Evolutionary conservation across 2,113 vertebrate genomes (phyloP).

Genomic region (Toxostoma redivivum): DNA sequence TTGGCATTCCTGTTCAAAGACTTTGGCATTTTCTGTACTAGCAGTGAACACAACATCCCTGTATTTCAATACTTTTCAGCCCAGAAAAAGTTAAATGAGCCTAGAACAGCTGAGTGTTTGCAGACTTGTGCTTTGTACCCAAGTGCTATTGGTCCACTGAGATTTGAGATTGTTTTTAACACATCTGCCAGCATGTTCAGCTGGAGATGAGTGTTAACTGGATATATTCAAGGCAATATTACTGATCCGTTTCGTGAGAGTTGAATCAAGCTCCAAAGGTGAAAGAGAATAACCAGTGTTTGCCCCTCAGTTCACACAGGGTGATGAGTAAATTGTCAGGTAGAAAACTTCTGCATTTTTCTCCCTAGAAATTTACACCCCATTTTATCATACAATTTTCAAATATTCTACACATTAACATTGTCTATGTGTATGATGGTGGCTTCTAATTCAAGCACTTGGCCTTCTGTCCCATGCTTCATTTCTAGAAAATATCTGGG

Average conservation of each 20-base stretch:
- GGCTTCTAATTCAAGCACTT: not conserved
- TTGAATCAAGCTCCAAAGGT: not conserved
- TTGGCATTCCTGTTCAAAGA: not conserved
- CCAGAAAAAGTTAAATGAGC: not conserved
- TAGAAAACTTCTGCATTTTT: not conserved
- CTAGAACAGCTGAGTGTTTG: not conserved
- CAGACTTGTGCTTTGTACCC: not conserved
- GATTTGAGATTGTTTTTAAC: not conserved
- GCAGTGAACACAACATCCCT: not conserved
- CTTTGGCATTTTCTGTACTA: not conserved
- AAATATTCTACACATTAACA: not conserved
- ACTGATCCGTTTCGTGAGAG: not conserved
- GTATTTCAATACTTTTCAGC: not conserved
- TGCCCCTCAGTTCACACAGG: not conserved
- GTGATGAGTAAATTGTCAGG: not conserved
- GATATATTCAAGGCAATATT: not conserved
- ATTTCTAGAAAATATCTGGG: not conserved
- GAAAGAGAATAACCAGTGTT: not conserved
- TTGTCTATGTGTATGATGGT: not conserved
- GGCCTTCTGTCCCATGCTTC: accelerated
- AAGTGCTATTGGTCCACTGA: not conserved
- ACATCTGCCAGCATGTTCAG: not conserved
- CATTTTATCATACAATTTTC: not conserved
- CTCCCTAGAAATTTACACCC: not conserved
- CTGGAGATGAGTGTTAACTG: not conserved